A percentile compares a stretch with the other conserved stretches of the same genome.
These are phyloP conservation scores for Drosophila setosimentum DNA, from an alignment of 2,888 invertebrate species.

Conservation along the genomic window DNA sequence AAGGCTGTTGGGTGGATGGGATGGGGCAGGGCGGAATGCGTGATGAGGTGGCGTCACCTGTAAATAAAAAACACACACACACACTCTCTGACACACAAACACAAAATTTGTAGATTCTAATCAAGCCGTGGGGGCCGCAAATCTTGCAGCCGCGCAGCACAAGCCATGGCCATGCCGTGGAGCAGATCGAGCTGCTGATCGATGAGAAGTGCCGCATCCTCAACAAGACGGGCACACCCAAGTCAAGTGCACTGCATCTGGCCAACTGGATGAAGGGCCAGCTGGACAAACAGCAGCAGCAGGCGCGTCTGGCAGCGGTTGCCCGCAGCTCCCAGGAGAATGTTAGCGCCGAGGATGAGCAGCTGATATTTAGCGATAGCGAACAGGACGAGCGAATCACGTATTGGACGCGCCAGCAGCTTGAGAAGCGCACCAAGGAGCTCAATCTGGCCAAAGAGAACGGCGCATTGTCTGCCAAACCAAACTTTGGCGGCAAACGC, in stretches of 20 bases:
- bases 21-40: slow-evolving; percentile 1
- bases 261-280: slow-evolving; percentile 93
- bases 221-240: slow-evolving; percentile 88
- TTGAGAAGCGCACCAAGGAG: slow-evolving; percentile 90
- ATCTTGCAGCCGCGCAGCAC: slow-evolving; percentile 63
- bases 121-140: slow-evolving; percentile 8
- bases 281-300: slow-evolving; percentile 87
- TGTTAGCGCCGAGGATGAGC: slow-evolving; percentile 83
- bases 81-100: not conserved
- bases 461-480: slow-evolving; percentile 72
- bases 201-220: slow-evolving; percentile 88
- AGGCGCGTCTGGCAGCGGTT: slow-evolving; percentile 82
- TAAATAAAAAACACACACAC: not conserved
- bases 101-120: slow-evolving; percentile 19
- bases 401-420: slow-evolving; percentile 90
- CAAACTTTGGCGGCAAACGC: slow-evolving; percentile 82
- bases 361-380: slow-evolving; percentile 76
- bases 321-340: slow-evolving; percentile 80
- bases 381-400: slow-evolving; percentile 85
- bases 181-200: slow-evolving; percentile 87
- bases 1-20: not conserved
- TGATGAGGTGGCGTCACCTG: not conserved
- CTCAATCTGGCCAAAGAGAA: slow-evolving; percentile 87
- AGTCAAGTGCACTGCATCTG: slow-evolving; percentile 90
- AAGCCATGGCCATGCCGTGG: slow-evolving; percentile 77